These are phyloP conservation scores for Canis aureus DNA, from an alignment of 2,113 vertebrate species.

Conservation along the genomic window DNA sequence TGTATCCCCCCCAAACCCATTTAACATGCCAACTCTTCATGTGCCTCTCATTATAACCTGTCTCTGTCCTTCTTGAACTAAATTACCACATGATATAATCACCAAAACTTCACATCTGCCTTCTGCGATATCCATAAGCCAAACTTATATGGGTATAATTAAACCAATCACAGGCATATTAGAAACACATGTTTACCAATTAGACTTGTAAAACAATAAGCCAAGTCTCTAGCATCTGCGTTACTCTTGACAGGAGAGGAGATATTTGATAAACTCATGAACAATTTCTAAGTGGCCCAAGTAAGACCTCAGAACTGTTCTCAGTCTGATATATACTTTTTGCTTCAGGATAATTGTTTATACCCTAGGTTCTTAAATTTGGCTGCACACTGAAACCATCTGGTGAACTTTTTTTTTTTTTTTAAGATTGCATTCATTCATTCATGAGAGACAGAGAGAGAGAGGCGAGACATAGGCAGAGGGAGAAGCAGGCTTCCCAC, in stretches of 20 bases:
- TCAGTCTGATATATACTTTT: background rate
- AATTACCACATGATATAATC: constrained; percentile 30
- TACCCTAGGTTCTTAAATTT: background rate
- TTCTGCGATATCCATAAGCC: constrained; percentile 62
- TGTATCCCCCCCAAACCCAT: background rate
- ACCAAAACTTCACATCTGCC: constrained; percentile 65
- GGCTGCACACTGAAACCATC: background rate
- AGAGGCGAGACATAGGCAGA: too few species aligned
- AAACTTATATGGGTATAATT: constrained; percentile 73
- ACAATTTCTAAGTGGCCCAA: constrained; percentile 51
- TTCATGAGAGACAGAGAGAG: background rate
- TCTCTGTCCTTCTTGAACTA: constrained; percentile 52
- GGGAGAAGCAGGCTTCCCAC: background rate
- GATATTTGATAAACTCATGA: background rate
- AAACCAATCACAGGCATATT: constrained; percentile 40
- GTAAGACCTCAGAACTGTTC: constrained; percentile 2
- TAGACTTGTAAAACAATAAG: constrained; percentile 34
- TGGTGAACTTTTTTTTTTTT: background rate
- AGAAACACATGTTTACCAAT: constrained; percentile 56
- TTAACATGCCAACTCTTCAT: background rate
- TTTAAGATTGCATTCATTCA: background rate
- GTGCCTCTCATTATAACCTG: constrained; percentile 28
- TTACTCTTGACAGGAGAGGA: constrained; percentile 32
- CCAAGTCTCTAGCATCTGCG: background rate
- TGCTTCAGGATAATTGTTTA: background rate